Conservation (phyloP, 2,113 vertebrate species). For the Nyctibius bracteatus region DNA sequence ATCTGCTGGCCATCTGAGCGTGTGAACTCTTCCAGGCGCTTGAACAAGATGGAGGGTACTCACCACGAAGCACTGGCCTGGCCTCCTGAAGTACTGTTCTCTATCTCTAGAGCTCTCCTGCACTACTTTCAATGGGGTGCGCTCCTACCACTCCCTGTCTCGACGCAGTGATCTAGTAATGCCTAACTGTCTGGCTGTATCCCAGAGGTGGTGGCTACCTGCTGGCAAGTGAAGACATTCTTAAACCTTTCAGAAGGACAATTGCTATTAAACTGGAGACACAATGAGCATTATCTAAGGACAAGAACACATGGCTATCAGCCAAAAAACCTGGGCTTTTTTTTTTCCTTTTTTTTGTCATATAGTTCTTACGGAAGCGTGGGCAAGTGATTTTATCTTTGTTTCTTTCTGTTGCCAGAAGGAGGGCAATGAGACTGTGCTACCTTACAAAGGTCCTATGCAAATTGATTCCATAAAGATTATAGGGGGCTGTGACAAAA, state of each 20-base stretch:
- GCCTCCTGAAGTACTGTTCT: not conserved
- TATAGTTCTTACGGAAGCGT: not conserved
- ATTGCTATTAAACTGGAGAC: not conserved
- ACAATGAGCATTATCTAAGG: not conserved
- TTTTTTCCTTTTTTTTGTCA: not conserved
- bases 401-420: not conserved
- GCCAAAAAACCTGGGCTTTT: not conserved
- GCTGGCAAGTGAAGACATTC: not conserved
- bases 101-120: not conserved
- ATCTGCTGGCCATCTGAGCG: not conserved
- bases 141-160: not conserved
- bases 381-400: not conserved
- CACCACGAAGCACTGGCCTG: rapidly evolving
- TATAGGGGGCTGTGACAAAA: not conserved
- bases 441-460: not conserved
- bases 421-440: not conserved
- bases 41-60: not conserved
- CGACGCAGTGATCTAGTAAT: not conserved
- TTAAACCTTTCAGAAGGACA: not conserved
- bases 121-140: rapidly evolving
- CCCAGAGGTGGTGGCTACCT: not conserved
- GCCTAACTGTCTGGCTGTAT: not conserved
- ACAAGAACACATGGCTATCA: not conserved
- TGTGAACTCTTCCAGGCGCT: not conserved
- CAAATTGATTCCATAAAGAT: not conserved